A percentile compares a stretch with the other conserved stretches of the same genome.
Conservation (phyloP, 30 jellyfish, hydroid and myxozoan species). For the Catostylus mosaicus region DNA sequence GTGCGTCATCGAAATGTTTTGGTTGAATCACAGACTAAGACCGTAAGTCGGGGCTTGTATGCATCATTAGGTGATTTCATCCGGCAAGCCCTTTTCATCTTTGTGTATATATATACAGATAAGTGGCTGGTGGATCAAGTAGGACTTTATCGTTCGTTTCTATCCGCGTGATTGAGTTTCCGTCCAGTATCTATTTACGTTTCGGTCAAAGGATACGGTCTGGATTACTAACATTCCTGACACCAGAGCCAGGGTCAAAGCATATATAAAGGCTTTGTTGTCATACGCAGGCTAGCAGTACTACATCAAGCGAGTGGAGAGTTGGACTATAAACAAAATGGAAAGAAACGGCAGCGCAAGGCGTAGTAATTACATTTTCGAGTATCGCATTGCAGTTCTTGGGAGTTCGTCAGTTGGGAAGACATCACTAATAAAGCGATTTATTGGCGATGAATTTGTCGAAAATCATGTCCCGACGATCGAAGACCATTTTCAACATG, state of each 20-base stretch:
- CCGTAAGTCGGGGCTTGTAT: not conserved
- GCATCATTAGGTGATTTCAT: not conserved
- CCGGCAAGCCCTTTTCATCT: slow-evolving; percentile 13
- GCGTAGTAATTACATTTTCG: slow-evolving; percentile 88
- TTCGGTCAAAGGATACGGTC: no score
- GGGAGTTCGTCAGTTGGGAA: slow-evolving; percentile 93
- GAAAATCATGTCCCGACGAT: slow-evolving; percentile 82
- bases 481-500: slow-evolving; percentile 92
- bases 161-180: slow-evolving; percentile 35
- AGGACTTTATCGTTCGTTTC: no score
- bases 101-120: not conserved
- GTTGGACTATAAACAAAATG: no score
- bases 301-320: no score
- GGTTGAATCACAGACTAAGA: not conserved
- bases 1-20: slow-evolving; percentile 10
- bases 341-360: slow-evolving; percentile 68
- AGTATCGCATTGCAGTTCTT: slow-evolving; percentile 91
- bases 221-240: slow-evolving; percentile 6
- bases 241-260: no score
- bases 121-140: no score
- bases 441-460: slow-evolving; percentile 68
- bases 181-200: not conserved
- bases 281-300: no score
- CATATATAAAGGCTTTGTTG: no score
- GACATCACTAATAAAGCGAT: slow-evolving; percentile 75